phyloP scores from a whole-genome alignment of 2,797 vertebrate species.

The Propithecus deckenii region DNA sequence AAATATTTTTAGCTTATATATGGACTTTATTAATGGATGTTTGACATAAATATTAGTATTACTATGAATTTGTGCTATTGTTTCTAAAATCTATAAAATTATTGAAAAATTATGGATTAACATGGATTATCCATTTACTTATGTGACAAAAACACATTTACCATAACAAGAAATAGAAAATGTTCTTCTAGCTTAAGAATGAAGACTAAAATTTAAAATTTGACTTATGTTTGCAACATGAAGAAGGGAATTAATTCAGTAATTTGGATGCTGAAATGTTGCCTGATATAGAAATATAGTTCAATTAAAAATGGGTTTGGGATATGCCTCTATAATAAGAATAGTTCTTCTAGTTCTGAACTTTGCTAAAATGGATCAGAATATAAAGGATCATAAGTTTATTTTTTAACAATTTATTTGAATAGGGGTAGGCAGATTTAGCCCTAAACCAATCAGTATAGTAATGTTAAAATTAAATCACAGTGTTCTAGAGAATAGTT shows the following conservation, averaged over 20 bases:
- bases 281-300: not conserved
- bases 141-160: not conserved
- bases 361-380: not conserved
- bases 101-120: not conserved
- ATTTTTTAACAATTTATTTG: constrained; percentile 38
- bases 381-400: constrained; percentile 37
- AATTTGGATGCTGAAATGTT: not conserved
- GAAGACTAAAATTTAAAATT: not conserved
- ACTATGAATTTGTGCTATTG: not conserved
- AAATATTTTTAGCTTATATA: not conserved
- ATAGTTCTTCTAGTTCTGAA: not conserved
- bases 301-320: constrained; percentile 13
- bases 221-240: constrained; percentile 1
- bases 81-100: not conserved
- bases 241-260: constrained; percentile 7
- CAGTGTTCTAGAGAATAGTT: not conserved
- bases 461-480: constrained; percentile 50
- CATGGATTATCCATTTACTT: not conserved
- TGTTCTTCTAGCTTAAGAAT: constrained; percentile 3
- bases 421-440: constrained; percentile 31
- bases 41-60: not conserved
- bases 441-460: not conserved
- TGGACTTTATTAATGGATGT: not conserved
- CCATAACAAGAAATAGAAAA: not conserved
- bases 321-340: not conserved